Percentiles rank a stretch among this genome's conserved stretches.
Evolutionary conservation across 2,797 vertebrate species (phyloP).

Genomic region (Lophura swinhoii): DNA sequence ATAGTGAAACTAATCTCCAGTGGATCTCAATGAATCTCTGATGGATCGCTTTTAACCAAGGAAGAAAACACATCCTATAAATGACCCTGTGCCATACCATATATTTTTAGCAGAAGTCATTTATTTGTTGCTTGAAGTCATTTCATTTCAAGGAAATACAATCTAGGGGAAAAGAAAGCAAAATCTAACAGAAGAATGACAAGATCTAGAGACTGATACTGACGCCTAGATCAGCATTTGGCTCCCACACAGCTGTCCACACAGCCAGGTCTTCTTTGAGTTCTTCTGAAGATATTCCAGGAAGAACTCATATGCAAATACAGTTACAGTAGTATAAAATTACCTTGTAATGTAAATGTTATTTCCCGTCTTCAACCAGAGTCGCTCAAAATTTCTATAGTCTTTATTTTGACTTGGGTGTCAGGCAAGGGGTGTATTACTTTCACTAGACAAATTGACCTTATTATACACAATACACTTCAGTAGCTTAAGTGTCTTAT

Average conservation of each 20-base stretch:
- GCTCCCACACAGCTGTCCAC: neutral
- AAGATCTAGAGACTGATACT: neutral
- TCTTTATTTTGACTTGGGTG: neutral
- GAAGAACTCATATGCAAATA: neutral
- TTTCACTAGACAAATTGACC: neutral
- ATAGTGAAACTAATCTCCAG: neutral
- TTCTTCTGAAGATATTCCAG: neutral
- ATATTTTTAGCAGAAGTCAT: neutral
- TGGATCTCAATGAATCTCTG: too few relatives aligned
- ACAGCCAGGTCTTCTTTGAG: neutral
- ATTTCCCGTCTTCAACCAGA: neutral
- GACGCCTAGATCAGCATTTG: neutral
- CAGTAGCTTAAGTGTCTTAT: slow-evolving; percentile 5
- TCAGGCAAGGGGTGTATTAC: neutral
- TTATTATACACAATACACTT: neutral
- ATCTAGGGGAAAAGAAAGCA: neutral
- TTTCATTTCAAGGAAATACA: neutral
- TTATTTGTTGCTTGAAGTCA: neutral
- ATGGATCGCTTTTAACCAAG: neutral
- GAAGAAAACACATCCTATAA: neutral
- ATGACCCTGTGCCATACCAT: neutral
- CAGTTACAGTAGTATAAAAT: neutral
- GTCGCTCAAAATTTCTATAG: neutral
- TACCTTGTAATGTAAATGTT: neutral
- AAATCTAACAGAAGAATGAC: neutral